phyloP scores from a whole-genome alignment of 2,888 invertebrate genomes.

The Scaptomyza tumidula region DNA sequence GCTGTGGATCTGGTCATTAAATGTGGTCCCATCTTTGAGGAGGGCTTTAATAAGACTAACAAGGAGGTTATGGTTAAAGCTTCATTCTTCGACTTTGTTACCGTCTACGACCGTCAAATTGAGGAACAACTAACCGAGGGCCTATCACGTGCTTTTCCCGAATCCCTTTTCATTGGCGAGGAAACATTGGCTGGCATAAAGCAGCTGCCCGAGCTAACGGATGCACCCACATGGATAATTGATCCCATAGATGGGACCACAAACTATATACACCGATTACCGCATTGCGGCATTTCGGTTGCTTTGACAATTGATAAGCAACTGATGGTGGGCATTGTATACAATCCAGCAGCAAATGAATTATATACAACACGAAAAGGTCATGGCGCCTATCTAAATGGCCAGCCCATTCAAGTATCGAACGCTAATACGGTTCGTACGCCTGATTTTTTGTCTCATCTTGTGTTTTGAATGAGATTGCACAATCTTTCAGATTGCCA shows the following conservation, averaged over 20 bases:
- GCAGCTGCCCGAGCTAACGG: conserved; percentile 85
- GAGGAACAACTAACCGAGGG: conserved; percentile 88
- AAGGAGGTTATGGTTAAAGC: conserved; percentile 85
- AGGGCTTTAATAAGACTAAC: conserved; percentile 78
- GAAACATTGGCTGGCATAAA: conserved; percentile 85
- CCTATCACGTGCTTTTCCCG: conserved; percentile 86
- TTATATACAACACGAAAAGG: conserved; percentile 89
- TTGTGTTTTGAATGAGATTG: not conserved
- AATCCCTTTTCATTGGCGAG: conserved; percentile 91
- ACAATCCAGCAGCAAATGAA: conserved; percentile 89
- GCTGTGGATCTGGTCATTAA: conserved; percentile 74
- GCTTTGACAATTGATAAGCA: conserved; percentile 86
- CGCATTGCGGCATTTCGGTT: conserved; percentile 89
- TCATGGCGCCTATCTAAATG: conserved; percentile 91
- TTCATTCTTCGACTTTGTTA: conserved; percentile 89
- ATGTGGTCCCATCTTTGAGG: conserved; percentile 76
- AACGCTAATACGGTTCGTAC: conserved; percentile 70
- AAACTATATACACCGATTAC: conserved; percentile 90
- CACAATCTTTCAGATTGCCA: conserved; percentile 67
- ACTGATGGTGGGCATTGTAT: conserved; percentile 89
- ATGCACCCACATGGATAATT: conserved; percentile 92
- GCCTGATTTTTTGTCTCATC: not conserved
- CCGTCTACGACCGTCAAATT: conserved; percentile 90
- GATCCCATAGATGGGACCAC: conserved; percentile 96
- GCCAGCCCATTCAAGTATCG: conserved; percentile 85